Evolutionary conservation across 2,797 vertebrate genomes (phyloP).

Genomic region (Streptopelia turtur): DNA sequence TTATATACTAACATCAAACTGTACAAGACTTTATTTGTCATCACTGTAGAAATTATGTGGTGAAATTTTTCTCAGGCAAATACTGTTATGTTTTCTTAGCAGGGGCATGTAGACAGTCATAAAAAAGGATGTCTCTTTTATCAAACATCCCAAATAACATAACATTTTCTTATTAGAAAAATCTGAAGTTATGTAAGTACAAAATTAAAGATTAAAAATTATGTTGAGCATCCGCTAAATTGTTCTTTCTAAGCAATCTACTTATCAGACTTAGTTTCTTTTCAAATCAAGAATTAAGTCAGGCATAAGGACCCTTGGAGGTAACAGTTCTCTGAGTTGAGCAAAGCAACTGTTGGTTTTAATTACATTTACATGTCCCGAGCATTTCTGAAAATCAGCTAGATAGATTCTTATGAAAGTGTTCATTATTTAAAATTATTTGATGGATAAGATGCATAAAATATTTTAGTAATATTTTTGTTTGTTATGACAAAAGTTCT

Average conservation of each 20-base stretch:
- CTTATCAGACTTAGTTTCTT: not conserved
- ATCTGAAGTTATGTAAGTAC: not conserved
- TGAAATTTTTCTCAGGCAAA: not conserved
- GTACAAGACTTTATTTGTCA: not conserved
- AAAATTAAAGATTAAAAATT: not conserved
- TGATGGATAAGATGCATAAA: not conserved
- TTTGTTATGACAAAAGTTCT: not conserved
- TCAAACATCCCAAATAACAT: not conserved
- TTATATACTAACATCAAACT: not conserved
- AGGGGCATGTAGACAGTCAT: not conserved
- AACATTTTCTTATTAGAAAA: not conserved
- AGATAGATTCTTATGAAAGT: not conserved
- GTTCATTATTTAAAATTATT: not conserved
- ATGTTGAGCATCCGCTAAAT: not conserved
- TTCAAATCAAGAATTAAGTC: not conserved
- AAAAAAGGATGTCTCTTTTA: not conserved
- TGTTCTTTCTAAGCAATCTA: not conserved
- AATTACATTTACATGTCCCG: not conserved
- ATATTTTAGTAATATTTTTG: not conserved
- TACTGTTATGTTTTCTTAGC: not conserved
- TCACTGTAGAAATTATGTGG: not conserved
- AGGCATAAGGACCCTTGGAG: not conserved
- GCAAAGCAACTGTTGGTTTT: not conserved
- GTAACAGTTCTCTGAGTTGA: not conserved
- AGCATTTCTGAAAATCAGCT: not conserved